phyloP scores from a whole-genome alignment of 2,113 vertebrate species.

The Crotophaga sulcirostris region DNA sequence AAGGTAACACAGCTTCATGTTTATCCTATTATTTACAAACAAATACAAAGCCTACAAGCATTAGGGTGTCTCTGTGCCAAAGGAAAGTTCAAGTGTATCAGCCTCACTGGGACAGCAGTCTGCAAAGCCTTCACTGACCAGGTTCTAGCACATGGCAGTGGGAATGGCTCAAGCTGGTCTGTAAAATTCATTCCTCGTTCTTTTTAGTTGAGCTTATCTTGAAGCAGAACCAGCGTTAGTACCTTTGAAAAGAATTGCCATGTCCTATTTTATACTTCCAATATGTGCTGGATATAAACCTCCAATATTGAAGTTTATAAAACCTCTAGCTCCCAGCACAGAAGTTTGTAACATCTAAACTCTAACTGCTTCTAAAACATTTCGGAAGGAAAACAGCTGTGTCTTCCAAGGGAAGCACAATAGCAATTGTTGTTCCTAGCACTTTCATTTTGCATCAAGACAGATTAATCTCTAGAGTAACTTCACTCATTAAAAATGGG shows the following conservation, averaged over 20 bases:
- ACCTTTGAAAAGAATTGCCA: background rate
- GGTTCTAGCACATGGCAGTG: background rate
- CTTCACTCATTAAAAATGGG: conserved; percentile 8
- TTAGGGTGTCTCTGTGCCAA: background rate
- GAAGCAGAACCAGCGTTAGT: background rate
- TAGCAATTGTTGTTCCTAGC: background rate
- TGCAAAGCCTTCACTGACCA: background rate
- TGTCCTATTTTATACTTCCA: background rate
- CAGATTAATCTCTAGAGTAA: conserved; percentile 3
- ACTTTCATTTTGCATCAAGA: background rate
- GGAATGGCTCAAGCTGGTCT: background rate
- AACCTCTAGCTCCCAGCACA: background rate
- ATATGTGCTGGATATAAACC: background rate
- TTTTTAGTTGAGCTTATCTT: background rate
- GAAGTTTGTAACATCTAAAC: background rate
- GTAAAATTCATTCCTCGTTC: background rate
- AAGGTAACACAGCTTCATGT: background rate
- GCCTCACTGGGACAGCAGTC: background rate
- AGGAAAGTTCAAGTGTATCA: background rate
- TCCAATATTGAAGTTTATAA: background rate
- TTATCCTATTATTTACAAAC: conserved; percentile 24
- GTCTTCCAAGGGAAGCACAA: background rate
- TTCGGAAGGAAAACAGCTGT: background rate
- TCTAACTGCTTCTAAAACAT: conserved; percentile 7
- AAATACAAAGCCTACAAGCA: conserved; percentile 21